Conservation (phyloP, 2,797 vertebrate species). For the Staurois parvus region DNA sequence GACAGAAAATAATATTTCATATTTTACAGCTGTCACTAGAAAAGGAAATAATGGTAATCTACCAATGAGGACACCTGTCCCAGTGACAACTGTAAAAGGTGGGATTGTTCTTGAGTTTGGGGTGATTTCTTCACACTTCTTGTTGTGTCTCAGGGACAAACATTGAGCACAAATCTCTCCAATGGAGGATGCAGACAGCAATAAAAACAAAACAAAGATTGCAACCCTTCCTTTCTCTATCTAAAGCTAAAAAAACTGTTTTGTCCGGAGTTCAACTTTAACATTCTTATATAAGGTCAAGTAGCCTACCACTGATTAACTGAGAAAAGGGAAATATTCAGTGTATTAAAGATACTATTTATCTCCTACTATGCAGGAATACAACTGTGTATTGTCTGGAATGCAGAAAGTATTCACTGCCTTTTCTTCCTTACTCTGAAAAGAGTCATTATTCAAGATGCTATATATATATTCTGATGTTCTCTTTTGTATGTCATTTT, state of each 20-base stretch:
- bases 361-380: background rate
- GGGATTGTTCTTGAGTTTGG: too few species aligned
- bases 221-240: too few species aligned
- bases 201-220: too few species aligned
- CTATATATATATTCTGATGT: slow-evolving; percentile 27
- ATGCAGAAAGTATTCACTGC: background rate
- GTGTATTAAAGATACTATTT: background rate
- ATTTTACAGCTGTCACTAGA: too few species aligned
- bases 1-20: too few species aligned
- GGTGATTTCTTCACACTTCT: background rate
- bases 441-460: slow-evolving; percentile 16
- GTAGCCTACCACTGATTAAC: background rate
- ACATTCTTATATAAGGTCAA: background rate
- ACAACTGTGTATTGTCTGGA: slow-evolving; percentile 6
- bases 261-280: background rate
- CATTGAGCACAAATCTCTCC: too few species aligned
- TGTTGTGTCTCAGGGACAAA: too few species aligned
- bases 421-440: background rate
- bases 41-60: background rate
- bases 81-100: too few species aligned
- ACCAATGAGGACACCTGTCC: background rate
- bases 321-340: background rate
- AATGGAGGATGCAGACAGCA: too few species aligned
- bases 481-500: background rate
- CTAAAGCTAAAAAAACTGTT: too few species aligned